A percentile compares a stretch with the other conserved stretches of the same genome.
Conservation (phyloP, 2,113 vertebrate species). For the Bambusicola thoracicus region DNA sequence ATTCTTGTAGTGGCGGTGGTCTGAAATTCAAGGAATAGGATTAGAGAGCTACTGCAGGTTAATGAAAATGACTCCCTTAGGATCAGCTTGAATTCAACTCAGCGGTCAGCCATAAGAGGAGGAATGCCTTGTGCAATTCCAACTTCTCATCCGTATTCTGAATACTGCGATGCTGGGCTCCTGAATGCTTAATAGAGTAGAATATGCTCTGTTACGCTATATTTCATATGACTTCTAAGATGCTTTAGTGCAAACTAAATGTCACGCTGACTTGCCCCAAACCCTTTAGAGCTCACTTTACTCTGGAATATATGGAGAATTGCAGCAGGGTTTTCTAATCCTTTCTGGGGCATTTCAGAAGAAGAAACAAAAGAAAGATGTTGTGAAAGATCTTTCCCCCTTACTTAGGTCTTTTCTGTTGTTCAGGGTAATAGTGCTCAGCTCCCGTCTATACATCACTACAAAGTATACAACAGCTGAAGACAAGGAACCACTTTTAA, state of each 20-base stretch:
- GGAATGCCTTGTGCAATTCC: constrained; percentile 50
- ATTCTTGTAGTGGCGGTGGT: constrained; percentile 41
- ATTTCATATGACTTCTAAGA: not conserved
- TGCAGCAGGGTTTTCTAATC: not conserved
- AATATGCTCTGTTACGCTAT: not conserved
- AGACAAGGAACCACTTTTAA: constrained; percentile 57
- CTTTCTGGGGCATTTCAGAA: not conserved
- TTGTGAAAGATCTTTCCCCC: not conserved
- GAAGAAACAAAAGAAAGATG: not conserved
- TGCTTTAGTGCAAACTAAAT: constrained; percentile 41
- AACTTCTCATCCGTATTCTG: constrained; percentile 40
- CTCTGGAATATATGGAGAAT: constrained; percentile 9
- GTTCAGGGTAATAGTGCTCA: not conserved
- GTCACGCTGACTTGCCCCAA: constrained; percentile 6
- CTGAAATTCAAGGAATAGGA: constrained; percentile 60
- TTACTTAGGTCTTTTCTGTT: constrained; percentile 3
- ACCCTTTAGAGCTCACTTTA: not conserved
- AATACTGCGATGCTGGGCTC: not conserved
- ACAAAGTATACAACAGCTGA: constrained; percentile 23
- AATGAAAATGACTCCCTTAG: constrained; percentile 58
- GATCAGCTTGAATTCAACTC: constrained; percentile 61
- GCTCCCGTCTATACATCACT: not conserved
- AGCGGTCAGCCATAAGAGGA: constrained; percentile 36
- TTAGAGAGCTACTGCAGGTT: constrained; percentile 54
- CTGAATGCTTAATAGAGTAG: constrained; percentile 36